phyloP scores from a whole-genome alignment of 30 jellyfish, hydroid and myxozoan species.

The Rhopilema esculentum region DNA sequence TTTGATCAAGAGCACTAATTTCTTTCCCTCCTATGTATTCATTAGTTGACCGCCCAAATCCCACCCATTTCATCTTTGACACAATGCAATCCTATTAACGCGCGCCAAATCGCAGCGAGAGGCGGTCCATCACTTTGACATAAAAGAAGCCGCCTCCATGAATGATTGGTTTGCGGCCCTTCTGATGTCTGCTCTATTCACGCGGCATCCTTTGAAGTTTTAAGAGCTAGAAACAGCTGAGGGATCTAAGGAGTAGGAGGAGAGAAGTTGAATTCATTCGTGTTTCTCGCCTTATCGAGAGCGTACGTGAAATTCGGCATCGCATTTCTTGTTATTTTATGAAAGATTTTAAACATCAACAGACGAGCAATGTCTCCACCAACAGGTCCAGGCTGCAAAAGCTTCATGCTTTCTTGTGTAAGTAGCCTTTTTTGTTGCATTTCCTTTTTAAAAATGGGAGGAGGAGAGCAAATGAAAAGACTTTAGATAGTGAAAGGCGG shows the following conservation, averaged over 20 bases:
- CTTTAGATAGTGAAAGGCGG: neutral
- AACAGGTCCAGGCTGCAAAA: conserved; percentile 68
- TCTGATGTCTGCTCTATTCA: conserved; percentile 98
- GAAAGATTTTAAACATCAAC: conserved; percentile 4
- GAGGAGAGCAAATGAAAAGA: neutral
- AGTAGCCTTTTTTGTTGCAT: conserved; percentile 27
- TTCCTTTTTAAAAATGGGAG: neutral
- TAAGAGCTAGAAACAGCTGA: conserved; percentile 98
- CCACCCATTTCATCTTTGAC: conserved; percentile 96
- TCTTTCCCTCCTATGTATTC: conserved; percentile 99
- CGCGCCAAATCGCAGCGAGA: conserved; percentile 99
- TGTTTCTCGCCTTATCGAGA: conserved; percentile 51
- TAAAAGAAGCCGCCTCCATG: conserved; percentile 99
- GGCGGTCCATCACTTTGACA: conserved; percentile 97
- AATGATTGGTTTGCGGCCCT: conserved; percentile 99
- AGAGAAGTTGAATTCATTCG: conserved; percentile 73
- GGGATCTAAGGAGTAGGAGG: conserved; percentile 85
- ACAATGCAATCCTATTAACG: conserved; percentile 94
- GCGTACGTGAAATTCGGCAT: conserved; percentile 46
- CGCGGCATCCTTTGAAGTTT: conserved; percentile 96
- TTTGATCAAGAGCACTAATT: conserved; percentile 96
- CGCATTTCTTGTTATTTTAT: conserved; percentile 20
- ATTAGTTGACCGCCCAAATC: conserved; percentile 99
- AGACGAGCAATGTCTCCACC: conserved; percentile 70
- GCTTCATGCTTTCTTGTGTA: conserved; percentile 83